Conservation (phyloP, 2,888 invertebrate genomes). For the Orgyia antiqua region DNA sequence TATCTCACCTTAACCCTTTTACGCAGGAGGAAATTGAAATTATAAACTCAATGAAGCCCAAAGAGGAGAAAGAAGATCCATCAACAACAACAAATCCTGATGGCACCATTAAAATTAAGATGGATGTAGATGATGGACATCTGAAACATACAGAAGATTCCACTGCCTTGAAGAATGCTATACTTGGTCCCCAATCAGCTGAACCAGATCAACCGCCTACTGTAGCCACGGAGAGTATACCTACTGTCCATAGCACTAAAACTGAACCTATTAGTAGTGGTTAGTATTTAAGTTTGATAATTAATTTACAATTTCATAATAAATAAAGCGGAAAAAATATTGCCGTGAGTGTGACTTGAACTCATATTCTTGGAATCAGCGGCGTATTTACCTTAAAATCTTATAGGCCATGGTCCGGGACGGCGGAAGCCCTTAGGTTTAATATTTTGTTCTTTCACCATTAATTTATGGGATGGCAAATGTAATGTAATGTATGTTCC, state of each 20-base stretch:
- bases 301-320: too few relatives aligned
- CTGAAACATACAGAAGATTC: conserved; percentile 68
- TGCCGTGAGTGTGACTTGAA: too few relatives aligned
- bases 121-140: conserved; percentile 50
- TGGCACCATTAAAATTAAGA: conserved; percentile 47
- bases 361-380: too few relatives aligned
- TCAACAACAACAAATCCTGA: conserved; percentile 25
- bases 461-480: too few relatives aligned
- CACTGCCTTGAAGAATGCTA: conserved; percentile 64
- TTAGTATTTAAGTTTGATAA: conserved; percentile 27
- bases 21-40: conserved; percentile 85
- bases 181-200: conserved; percentile 58
- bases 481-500: too few relatives aligned
- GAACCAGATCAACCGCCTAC: conserved; percentile 43
- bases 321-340: too few relatives aligned
- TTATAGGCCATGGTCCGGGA: too few relatives aligned
- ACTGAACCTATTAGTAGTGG: conserved; percentile 52
- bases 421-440: too few relatives aligned
- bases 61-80: conserved; percentile 77
- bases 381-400: too few relatives aligned
- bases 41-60: conserved; percentile 82
- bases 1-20: too few relatives aligned
- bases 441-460: too few relatives aligned
- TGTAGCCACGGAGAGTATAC: conserved; percentile 39
- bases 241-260: conserved; percentile 52